Percentiles rank a stretch among this genome's conserved stretches.
Evolutionary conservation across 2,113 vertebrate species (phyloP).

Genomic region (Crotalus horridus): DNA sequence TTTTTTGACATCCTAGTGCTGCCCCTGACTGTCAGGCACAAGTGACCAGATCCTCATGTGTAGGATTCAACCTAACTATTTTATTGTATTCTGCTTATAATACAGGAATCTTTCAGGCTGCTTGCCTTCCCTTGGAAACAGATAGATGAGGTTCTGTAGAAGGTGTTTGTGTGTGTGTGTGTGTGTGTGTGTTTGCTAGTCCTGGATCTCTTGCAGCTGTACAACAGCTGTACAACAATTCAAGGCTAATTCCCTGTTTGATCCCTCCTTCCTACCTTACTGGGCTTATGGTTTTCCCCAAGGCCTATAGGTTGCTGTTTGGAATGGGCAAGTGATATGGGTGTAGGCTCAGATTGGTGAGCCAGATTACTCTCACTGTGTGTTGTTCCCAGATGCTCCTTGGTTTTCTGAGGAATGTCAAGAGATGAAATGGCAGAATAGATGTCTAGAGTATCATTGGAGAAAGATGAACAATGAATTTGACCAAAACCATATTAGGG

Average conservation of each 20-base stretch:
- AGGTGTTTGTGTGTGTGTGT: too few species aligned
- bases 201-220: not conserved
- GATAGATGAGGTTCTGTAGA: not conserved
- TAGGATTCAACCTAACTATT: not conserved
- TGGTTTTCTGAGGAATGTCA: not conserved
- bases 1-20: not conserved
- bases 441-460: not conserved
- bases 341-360: not conserved
- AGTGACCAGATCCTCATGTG: not conserved
- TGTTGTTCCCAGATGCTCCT: not conserved
- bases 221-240: not conserved
- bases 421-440: not conserved
- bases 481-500: not conserved
- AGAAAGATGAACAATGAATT: not conserved
- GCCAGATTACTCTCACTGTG: not conserved
- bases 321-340: not conserved
- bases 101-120: not conserved
- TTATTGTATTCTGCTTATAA: too few species aligned
- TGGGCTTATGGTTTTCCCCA: not conserved
- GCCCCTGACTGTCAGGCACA: not conserved
- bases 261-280: not conserved
- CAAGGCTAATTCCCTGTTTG: not conserved
- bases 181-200: not conserved
- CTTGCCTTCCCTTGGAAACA: not conserved
- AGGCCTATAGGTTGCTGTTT: not conserved